Percentiles rank a stretch among this genome's conserved stretches.
Evolutionary conservation across 2,888 invertebrate species (phyloP).

Genomic region (Rhamnusium bicolor): DNA sequence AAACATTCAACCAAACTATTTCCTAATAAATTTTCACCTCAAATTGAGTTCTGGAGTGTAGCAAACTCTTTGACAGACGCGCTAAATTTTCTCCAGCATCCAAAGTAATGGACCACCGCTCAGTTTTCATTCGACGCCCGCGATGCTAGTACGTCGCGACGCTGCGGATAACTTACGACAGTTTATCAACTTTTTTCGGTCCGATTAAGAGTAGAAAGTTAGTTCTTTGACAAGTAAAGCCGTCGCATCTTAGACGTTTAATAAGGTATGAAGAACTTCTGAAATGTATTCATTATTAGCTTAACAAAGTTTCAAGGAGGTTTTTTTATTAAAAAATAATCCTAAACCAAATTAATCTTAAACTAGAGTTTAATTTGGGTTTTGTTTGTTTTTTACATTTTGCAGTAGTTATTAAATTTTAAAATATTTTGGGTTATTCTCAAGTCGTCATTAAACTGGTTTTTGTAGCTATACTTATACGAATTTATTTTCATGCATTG

Average conservation of each 20-base stretch:
- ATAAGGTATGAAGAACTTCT: not conserved
- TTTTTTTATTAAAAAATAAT: not conserved
- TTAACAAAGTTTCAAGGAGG: not conserved
- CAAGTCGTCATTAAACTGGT: no score
- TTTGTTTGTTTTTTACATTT: not conserved
- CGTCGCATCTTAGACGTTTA: not conserved
- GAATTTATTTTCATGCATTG: no score
- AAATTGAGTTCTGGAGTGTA: not conserved
- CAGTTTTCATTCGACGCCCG: constrained; percentile 22
- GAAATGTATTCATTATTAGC: not conserved
- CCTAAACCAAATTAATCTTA: not conserved
- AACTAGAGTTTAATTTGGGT: not conserved
- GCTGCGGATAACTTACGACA: not conserved
- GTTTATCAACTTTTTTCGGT: constrained; percentile 1
- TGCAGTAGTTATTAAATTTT: no score
- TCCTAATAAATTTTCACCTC: not conserved
- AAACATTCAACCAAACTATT: not conserved
- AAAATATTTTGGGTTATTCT: no score
- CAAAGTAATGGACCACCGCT: constrained; percentile 15
- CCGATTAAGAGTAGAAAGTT: not conserved
- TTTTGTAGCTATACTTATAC: no score
- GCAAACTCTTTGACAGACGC: not conserved
- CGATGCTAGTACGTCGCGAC: constrained; percentile 12
- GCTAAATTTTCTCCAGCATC: constrained; percentile 10
- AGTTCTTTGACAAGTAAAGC: not conserved